Conservation (phyloP, 2,888 invertebrate species). For the Lacanobia oleracea region DNA sequence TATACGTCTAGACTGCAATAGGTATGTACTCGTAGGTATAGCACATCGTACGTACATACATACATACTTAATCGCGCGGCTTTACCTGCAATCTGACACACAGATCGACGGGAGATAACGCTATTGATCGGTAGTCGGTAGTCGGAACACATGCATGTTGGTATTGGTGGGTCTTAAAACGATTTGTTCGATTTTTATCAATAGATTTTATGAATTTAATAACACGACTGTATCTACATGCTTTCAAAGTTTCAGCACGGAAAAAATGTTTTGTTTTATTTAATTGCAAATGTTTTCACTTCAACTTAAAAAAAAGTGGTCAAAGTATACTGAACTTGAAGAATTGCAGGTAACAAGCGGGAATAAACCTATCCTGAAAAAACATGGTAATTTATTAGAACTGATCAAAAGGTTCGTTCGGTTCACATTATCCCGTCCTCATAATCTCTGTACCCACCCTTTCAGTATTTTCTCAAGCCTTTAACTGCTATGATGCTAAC, state of each 20-base stretch:
- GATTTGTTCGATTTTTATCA: background rate
- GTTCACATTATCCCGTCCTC: background rate
- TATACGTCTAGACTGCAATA: conserved; percentile 37
- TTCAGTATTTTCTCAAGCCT: background rate
- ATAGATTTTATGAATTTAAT: background rate
- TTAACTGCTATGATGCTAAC: background rate
- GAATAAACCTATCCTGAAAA: background rate
- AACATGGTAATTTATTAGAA: background rate
- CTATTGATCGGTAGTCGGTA: conserved; percentile 26
- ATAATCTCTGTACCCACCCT: background rate
- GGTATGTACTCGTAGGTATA: background rate
- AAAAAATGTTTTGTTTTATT: too few relatives aligned
- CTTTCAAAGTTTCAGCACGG: too few relatives aligned
- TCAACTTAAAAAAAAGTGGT: too few relatives aligned
- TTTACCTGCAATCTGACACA: conserved; percentile 34
- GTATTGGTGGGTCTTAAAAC: too few relatives aligned
- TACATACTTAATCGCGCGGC: conserved; percentile 28
- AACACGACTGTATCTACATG: too few relatives aligned
- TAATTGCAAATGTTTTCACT: too few relatives aligned
- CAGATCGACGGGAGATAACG: conserved; percentile 39
- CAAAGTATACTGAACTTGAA: background rate
- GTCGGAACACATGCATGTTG: conserved; percentile 6
- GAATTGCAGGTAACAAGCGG: background rate
- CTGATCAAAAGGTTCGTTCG: background rate
- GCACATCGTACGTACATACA: background rate